Percentiles rank a stretch among this genome's conserved stretches.
Evolutionary conservation across 2,888 invertebrate genomes (phyloP).

Genomic region (Augiades crinisus): DNA sequence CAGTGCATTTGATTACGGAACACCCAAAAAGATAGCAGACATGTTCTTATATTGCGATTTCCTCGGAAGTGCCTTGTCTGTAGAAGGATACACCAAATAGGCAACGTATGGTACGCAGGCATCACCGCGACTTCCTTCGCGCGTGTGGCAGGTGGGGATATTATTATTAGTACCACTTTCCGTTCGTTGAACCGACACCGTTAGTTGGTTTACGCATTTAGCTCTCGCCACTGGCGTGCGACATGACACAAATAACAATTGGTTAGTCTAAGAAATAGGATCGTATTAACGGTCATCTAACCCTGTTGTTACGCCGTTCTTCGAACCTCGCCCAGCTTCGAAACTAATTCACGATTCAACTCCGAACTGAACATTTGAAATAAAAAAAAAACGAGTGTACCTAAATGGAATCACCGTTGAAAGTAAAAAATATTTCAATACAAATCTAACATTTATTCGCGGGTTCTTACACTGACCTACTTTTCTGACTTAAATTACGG

Average conservation of each 20-base stretch:
- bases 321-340: too few relatives aligned
- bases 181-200: slow-evolving; percentile 76
- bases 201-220: slow-evolving; percentile 72
- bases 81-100: slow-evolving; percentile 47
- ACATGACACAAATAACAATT: slow-evolving; percentile 77
- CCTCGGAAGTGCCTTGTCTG: slow-evolving; percentile 34
- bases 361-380: too few relatives aligned
- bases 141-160: slow-evolving; percentile 59
- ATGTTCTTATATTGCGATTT: slow-evolving; percentile 31
- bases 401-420: too few relatives aligned
- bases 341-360: too few relatives aligned
- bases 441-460: too few relatives aligned
- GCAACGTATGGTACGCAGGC: slow-evolving; percentile 36
- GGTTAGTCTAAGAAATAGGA: slow-evolving; percentile 53
- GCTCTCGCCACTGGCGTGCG: slow-evolving; percentile 59
- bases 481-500: too few relatives aligned
- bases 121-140: slow-evolving; percentile 51
- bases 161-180: slow-evolving; percentile 74
- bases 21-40: slow-evolving; percentile 20
- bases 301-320: slow-evolving; percentile 21
- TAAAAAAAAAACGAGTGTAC: too few relatives aligned
- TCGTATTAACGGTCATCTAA: slow-evolving; percentile 40
- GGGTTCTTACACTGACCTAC: too few relatives aligned
- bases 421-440: too few relatives aligned
- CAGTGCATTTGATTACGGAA: too few relatives aligned